Conservation (phyloP, 2,113 vertebrate genomes). For the Alligator mississippiensis region DNA sequence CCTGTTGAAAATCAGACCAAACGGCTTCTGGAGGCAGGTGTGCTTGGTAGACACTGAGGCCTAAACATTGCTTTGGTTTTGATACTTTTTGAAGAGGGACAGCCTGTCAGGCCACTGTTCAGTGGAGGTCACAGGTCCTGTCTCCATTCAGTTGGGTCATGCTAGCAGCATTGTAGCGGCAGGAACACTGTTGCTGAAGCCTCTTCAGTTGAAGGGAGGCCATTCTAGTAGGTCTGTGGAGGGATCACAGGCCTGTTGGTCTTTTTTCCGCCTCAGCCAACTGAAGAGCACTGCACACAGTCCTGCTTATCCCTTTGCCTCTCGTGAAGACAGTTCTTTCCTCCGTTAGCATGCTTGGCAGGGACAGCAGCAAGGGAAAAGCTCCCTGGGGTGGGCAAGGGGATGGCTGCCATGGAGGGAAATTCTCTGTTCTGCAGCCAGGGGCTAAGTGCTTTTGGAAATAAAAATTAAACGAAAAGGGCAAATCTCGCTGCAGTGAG, state of each 20-base stretch:
- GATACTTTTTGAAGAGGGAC: neutral
- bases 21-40: neutral
- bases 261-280: neutral
- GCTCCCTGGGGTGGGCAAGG: neutral
- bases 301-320: neutral
- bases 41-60: neutral
- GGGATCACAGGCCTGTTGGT: neutral
- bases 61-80: neutral
- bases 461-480: neutral
- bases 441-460: neutral
- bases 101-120: no score
- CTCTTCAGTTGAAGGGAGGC: neutral
- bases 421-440: neutral
- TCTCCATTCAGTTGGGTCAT: neutral
- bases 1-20: neutral
- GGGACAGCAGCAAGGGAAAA: neutral
- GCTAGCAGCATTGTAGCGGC: neutral
- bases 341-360: neutral
- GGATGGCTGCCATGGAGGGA: neutral
- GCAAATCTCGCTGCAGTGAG: neutral
- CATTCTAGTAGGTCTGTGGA: neutral
- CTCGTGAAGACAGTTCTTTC: neutral
- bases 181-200: neutral
- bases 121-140: neutral
- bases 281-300: fast-evolving